phyloP scores from a whole-genome alignment of 2,113 vertebrate species.

The Sylvietta virens region DNA sequence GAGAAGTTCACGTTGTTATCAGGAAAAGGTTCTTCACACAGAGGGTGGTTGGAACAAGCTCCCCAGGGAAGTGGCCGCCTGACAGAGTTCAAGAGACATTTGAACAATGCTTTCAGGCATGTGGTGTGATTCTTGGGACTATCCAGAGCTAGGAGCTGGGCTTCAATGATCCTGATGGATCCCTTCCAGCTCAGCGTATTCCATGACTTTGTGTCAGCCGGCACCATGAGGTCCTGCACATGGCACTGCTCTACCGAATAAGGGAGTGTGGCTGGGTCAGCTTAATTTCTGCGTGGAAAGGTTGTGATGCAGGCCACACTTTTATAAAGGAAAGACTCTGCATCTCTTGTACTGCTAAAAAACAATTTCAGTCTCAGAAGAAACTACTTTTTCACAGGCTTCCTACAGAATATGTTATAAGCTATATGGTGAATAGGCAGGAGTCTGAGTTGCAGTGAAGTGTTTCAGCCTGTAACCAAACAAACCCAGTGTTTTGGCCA shows the following conservation, averaged over 20 bases:
- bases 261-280: rapidly evolving
- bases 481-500: background rate
- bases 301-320: too few species aligned
- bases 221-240: rapidly evolving
- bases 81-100: background rate
- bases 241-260: rapidly evolving
- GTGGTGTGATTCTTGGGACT: background rate
- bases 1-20: background rate
- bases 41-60: background rate
- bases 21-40: too few species aligned
- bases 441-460: background rate
- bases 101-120: background rate
- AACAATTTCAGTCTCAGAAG: background rate
- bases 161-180: background rate
- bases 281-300: background rate
- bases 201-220: background rate
- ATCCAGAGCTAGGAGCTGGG: background rate
- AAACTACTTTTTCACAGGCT: background rate
- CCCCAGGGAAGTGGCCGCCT: background rate
- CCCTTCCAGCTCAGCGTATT: background rate
- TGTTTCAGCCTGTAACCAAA: background rate
- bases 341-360: background rate
- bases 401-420: background rate
- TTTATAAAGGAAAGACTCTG: background rate
- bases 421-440: too few species aligned